Evolutionary conservation across 2,888 invertebrate species (phyloP), one percentile per base, ranked within the genome.

Genomic region (Lasioglossum figueresi): DNA sequence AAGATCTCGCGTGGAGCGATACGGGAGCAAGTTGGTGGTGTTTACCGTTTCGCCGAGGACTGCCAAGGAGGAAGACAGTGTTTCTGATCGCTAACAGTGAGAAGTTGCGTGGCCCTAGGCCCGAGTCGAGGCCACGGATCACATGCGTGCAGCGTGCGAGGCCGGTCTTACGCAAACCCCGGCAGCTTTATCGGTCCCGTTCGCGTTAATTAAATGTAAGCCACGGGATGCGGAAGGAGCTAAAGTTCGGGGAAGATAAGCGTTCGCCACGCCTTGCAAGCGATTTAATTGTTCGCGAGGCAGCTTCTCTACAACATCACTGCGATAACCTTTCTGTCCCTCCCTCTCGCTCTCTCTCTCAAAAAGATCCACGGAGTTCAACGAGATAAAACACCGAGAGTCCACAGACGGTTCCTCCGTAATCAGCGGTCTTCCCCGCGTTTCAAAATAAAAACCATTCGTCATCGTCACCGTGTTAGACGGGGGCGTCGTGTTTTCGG

Each of bases 151-250:
- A 16, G 27, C 63, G 75, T 77, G 70, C 70, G 81, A 84, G 74
- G 89, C 81, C 79, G 79, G 78, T 79, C 86, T 91, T 91, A 88
- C 88, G 91, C 90, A 91, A 91, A 66, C 59, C 77, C 73, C 79
- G 76, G 76, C 80, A 82, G 81, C 86, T 84, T 85, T 90, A 88
- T 92, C 89, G 75, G 83, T 76, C 86, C 84, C 88, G 79, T 34
- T 89, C 85, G 86, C 84, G 88, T 86, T 91, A 91, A 89, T 90
- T 89, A 90, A 90, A 81, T 83, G 85, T 71, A 84, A 84, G 79
- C 66, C 79, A 45, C 85, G 86, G 86, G 84, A 91, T 82, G 80
- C 89, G 88, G 91, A 91, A 91, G 91, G 79, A 89, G 84, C 81
- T 82, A 52, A 52, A 80, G 78, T 79, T 68, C 80, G 68, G 82